Conservation (phyloP, 2,888 invertebrate species). For the Scaptomyza caliginosa region DNA sequence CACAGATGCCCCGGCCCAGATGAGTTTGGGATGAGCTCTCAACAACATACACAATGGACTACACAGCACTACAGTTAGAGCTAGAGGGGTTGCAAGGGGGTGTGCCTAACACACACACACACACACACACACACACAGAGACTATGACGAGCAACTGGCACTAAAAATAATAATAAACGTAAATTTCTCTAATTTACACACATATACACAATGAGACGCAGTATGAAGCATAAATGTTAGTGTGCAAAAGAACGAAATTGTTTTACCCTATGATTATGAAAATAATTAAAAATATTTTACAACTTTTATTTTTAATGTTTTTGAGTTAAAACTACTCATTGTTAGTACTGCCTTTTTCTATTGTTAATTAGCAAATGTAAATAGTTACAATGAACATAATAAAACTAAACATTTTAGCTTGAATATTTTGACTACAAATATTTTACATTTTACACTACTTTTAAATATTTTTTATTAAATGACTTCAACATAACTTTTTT, state of each 20-base stretch:
- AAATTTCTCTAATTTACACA: constrained; percentile 75
- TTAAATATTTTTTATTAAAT: too few species aligned
- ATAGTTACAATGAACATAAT: too few species aligned
- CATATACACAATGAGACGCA: constrained; percentile 14
- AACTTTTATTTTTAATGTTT: not conserved
- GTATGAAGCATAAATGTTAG: constrained; percentile 9
- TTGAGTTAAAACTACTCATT: too few species aligned
- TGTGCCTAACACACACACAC: not conserved
- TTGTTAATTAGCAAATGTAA: too few species aligned
- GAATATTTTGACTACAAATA: too few species aligned
- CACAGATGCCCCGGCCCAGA: constrained; percentile 60
- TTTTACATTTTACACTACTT: too few species aligned
- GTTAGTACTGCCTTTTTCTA: too few species aligned
- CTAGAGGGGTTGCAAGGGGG: not conserved
- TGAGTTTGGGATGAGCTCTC: constrained; percentile 42
- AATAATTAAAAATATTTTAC: not conserved
- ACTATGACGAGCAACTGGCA: constrained; percentile 68
- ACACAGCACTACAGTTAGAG: constrained; percentile 2
- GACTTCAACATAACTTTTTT: too few species aligned
- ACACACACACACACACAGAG: too few species aligned
- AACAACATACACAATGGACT: constrained; percentile 60
- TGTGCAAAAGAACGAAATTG: not conserved
- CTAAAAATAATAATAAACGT: constrained; percentile 80
- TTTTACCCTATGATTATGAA: constrained; percentile 8
- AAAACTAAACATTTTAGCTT: too few species aligned